Percentiles rank a stretch among this genome's conserved stretches.
Conservation (phyloP, 1,140 invertebrate species). For the Formica selysi region DNA sequence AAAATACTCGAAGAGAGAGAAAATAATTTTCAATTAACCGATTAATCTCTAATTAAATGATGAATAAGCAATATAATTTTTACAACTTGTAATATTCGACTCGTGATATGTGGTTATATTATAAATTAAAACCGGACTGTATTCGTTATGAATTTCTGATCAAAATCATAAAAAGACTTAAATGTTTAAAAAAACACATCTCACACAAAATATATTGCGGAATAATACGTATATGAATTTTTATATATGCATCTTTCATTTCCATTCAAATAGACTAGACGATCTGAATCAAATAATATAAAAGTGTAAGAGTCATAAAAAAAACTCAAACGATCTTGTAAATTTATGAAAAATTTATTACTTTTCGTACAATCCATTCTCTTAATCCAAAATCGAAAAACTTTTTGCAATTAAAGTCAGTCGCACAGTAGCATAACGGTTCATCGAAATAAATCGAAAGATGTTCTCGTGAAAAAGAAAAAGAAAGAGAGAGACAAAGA, state of each 20-base stretch:
- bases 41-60: no score
- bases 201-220: not conserved
- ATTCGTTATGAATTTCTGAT: not conserved
- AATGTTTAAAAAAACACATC: not conserved
- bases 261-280: not conserved
- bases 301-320: not conserved
- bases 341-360: constrained; percentile 18
- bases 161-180: not conserved
- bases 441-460: constrained; percentile 35
- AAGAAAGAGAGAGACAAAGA: not conserved
- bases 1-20: not conserved
- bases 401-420: not conserved
- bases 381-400: constrained; percentile 3
- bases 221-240: not conserved
- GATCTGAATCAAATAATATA: not conserved
- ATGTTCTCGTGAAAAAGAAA: not conserved
- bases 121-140: not conserved
- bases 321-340: not conserved
- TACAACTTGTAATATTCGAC: not conserved
- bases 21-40: not conserved
- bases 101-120: not conserved
- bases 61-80: not conserved
- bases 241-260: not conserved
- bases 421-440: not conserved
- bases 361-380: not conserved